phyloP scores from a whole-genome alignment of 1,140 invertebrate genomes.

The Latrodectus geometricus region DNA sequence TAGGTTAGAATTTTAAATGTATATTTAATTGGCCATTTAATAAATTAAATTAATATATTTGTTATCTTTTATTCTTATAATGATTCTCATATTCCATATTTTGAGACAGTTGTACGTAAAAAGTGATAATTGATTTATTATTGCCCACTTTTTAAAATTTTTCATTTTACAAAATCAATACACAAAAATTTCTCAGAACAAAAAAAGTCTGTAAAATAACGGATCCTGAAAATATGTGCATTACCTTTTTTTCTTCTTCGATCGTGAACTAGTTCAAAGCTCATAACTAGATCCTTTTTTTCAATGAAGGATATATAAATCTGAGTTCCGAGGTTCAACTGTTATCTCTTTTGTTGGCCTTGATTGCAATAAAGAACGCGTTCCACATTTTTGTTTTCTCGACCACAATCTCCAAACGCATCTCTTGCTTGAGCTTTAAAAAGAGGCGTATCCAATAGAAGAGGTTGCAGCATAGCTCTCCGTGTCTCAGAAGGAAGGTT shows the following conservation, averaged over 20 bases:
- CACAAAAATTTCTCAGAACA: too few relatives aligned
- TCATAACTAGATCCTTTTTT: constrained; percentile 2
- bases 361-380: not conserved
- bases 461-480: not conserved
- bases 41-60: too few relatives aligned
- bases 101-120: too few relatives aligned
- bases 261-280: not conserved
- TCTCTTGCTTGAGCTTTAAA: not conserved
- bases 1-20: too few relatives aligned
- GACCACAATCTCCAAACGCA: not conserved
- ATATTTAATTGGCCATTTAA: too few relatives aligned
- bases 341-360: not conserved
- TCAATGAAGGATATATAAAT: not conserved
- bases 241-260: not conserved
- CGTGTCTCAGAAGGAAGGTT: not conserved
- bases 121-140: too few relatives aligned
- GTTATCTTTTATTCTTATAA: too few relatives aligned
- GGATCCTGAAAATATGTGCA: not conserved
- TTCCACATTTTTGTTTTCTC: not conserved
- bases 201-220: not conserved
- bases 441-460: not conserved
- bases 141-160: too few relatives aligned
- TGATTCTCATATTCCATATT: too few relatives aligned
- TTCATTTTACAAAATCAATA: too few relatives aligned
- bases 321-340: not conserved